Percentiles rank a stretch among this genome's conserved stretches.
These are phyloP conservation scores for Lithophane leautieri DNA, from an alignment of 2,888 invertebrate species.

Conservation along the genomic window DNA sequence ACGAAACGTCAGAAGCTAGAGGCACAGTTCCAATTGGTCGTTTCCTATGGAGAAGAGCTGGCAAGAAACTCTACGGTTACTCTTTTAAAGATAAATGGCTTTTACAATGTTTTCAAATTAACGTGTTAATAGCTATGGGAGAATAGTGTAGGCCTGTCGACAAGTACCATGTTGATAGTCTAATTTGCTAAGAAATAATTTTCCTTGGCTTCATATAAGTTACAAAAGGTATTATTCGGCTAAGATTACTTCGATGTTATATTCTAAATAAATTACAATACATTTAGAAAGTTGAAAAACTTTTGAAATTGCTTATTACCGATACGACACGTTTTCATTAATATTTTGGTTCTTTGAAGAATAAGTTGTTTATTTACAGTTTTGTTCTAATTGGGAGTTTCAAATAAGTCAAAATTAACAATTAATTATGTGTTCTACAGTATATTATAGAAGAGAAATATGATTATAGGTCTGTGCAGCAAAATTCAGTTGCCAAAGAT, in stretches of 20 bases:
- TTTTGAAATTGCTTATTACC: conserved; percentile 6
- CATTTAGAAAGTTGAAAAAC: conserved; percentile 11
- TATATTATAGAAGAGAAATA: background rate
- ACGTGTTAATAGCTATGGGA: no score
- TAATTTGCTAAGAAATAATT: background rate
- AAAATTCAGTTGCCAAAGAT: background rate
- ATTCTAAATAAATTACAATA: conserved; percentile 6
- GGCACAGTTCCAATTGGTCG: no score
- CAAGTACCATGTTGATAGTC: background rate
- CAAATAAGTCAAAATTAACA: background rate
- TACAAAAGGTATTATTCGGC: background rate
- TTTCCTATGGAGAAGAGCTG: no score
- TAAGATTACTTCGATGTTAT: background rate
- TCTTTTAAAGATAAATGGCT: no score
- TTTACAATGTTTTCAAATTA: no score
- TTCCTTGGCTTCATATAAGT: no score
- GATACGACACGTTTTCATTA: background rate
- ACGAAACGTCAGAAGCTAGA: no score
- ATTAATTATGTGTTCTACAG: background rate
- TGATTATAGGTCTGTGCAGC: no score
- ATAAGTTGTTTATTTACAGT: conserved; percentile 1
- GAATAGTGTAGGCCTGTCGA: no score
- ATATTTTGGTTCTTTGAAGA: background rate
- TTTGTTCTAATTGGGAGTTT: background rate
- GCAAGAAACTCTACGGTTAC: no score